Conservation (phyloP, 92 coral and sea anemone genomes). For the Epizoanthus rinbou region DNA sequence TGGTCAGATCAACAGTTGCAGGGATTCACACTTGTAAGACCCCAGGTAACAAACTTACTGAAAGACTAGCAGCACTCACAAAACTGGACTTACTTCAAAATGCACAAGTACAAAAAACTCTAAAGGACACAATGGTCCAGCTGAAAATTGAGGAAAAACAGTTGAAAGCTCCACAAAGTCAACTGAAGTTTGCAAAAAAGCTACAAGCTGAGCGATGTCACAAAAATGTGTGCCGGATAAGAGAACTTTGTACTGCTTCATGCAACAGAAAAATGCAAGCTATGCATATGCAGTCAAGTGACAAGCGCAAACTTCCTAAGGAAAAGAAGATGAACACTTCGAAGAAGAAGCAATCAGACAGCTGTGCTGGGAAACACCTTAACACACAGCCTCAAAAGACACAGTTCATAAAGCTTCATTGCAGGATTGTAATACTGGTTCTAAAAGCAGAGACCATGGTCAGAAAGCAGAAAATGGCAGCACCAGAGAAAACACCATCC, state of each 20-base stretch:
- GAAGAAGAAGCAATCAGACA: too few species aligned
- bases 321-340: neutral
- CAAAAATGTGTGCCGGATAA: conserved; percentile 47
- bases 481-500: too few species aligned
- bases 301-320: neutral
- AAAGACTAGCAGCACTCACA: conserved; percentile 64
- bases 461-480: neutral
- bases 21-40: conserved; percentile 30
- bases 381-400: neutral
- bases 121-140: conserved; percentile 54
- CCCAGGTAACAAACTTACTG: conserved; percentile 6
- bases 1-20: conserved; percentile 57
- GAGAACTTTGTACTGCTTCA: conserved; percentile 7
- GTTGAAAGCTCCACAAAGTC: conserved; percentile 52
- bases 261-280: neutral
- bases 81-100: conserved; percentile 72
- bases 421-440: neutral
- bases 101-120: conserved; percentile 67
- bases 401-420: neutral
- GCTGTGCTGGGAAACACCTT: too few species aligned
- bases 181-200: conserved; percentile 37
- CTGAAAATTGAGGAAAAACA: conserved; percentile 7
- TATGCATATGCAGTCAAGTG: neutral
- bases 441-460: neutral
- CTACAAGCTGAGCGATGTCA: conserved; percentile 47